Conservation (phyloP, 2,888 invertebrate genomes). For the Cheilosia grossa region DNA sequence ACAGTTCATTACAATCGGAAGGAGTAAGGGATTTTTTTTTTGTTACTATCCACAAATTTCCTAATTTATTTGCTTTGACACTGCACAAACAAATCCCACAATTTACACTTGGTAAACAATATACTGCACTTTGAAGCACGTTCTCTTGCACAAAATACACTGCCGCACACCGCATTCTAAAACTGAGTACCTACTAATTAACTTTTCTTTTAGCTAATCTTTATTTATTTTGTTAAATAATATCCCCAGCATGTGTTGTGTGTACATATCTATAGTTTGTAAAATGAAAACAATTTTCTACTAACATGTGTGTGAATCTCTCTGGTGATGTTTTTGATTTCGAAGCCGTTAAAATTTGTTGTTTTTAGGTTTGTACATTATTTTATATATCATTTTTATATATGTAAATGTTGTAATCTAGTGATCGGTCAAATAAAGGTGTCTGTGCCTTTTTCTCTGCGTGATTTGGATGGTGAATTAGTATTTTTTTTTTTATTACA, state of each 20-base stretch:
- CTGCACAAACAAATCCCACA: conserved; percentile 7
- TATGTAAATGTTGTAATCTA: conserved; percentile 33
- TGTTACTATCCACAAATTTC: background rate
- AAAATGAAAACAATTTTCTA: background rate
- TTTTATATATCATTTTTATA: background rate
- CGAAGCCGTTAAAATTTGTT: conserved; percentile 13
- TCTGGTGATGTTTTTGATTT: conserved; percentile 15
- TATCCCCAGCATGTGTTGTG: conserved; percentile 42
- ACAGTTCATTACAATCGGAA: conserved; percentile 1
- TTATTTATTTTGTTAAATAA: conserved; percentile 16
- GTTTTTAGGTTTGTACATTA: conserved; percentile 46
- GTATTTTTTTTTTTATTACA: no score
- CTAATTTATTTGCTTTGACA: conserved; percentile 2
- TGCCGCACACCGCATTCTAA: conserved; percentile 11
- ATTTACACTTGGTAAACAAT: conserved; percentile 23
- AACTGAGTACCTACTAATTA: conserved; percentile 10
- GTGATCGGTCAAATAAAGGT: background rate
- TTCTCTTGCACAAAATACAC: background rate
- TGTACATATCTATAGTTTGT: conserved; percentile 2
- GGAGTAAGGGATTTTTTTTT: conserved; percentile 11
- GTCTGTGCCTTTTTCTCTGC: background rate
- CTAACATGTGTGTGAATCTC: conserved; percentile 18
- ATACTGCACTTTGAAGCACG: conserved; percentile 1
- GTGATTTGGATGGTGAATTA: no score
- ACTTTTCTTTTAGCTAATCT: conserved; percentile 20